Percentiles rank a stretch among this genome's conserved stretches.
These are phyloP conservation scores for Sakesphorus luctuosus DNA, from an alignment of 2,113 vertebrate genomes.

Conservation along the genomic window DNA sequence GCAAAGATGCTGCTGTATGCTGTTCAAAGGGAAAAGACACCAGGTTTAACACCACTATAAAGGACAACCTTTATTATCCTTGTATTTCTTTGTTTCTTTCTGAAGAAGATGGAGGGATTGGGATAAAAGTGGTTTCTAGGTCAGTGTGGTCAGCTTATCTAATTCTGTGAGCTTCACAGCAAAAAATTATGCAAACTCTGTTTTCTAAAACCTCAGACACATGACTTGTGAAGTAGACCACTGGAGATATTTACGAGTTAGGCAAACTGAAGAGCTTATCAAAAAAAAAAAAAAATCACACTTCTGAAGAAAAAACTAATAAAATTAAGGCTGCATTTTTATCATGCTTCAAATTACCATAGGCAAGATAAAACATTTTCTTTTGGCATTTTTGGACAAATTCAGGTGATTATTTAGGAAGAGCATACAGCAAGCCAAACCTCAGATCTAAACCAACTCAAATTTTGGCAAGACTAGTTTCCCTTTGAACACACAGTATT, in stretches of 20 bases:
- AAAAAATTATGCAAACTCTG: neutral
- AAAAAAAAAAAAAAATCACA: neutral
- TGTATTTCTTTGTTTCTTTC: neutral
- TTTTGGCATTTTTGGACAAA: neutral
- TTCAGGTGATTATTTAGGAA: neutral
- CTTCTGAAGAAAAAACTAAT: neutral
- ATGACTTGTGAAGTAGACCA: accelerated
- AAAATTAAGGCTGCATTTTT: neutral
- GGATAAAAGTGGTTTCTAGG: neutral
- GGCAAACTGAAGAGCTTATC: neutral
- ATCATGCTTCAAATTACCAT: neutral
- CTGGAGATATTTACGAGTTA: neutral
- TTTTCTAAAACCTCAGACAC: neutral
- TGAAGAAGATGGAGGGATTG: neutral
- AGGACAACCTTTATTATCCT: neutral
- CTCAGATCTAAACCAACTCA: neutral
- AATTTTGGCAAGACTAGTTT: neutral
- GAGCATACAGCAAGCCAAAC: neutral
- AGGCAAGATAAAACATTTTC: neutral
- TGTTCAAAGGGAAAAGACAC: neutral
- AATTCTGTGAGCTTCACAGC: neutral
- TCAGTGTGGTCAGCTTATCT: neutral
- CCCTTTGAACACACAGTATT: neutral
- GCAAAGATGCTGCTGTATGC: neutral
- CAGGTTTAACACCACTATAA: neutral